Evolutionary conservation across 2,888 invertebrate genomes (phyloP).

Genomic region (Eupithecia abbreviata): DNA sequence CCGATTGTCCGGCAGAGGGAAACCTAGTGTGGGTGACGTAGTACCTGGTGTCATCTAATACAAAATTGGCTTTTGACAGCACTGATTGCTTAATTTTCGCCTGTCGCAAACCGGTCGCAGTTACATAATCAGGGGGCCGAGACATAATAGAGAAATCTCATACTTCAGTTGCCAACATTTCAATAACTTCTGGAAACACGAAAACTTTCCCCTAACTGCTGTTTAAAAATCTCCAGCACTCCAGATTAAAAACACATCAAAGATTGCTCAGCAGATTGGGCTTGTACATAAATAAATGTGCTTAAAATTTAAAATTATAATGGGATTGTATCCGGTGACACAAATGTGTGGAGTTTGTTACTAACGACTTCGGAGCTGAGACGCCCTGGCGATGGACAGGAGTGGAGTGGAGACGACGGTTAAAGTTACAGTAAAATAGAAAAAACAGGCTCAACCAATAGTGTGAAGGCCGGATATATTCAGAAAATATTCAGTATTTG

Average conservation of each 20-base stretch:
- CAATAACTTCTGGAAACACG: neutral
- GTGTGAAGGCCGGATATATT: neutral
- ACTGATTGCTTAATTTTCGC: too few relatives aligned
- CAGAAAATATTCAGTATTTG: too few relatives aligned
- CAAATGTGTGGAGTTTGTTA: conserved; percentile 84
- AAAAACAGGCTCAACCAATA: neutral
- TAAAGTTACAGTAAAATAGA: neutral
- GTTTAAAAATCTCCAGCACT: conserved; percentile 22
- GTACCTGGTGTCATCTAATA: too few relatives aligned
- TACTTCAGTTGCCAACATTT: neutral
- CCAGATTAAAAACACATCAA: conserved; percentile 76
- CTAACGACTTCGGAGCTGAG: conserved; percentile 82
- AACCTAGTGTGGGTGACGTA: too few relatives aligned
- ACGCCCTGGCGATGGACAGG: conserved; percentile 63
- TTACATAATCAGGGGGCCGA: too few relatives aligned
- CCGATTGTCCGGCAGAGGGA: too few relatives aligned
- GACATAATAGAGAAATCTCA: neutral
- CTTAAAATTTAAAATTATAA: conserved; percentile 84
- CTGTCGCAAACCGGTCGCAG: too few relatives aligned
- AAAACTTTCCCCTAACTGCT: conserved; percentile 13
- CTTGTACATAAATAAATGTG: conserved; percentile 80
- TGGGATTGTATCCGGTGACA: conserved; percentile 84
- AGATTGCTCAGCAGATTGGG: conserved; percentile 75
- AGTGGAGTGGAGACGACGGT: conserved; percentile 51
- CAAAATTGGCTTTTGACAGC: too few relatives aligned